Evolutionary conservation across 2,113 vertebrate species (phyloP).

Genomic region (Meles meles): DNA sequence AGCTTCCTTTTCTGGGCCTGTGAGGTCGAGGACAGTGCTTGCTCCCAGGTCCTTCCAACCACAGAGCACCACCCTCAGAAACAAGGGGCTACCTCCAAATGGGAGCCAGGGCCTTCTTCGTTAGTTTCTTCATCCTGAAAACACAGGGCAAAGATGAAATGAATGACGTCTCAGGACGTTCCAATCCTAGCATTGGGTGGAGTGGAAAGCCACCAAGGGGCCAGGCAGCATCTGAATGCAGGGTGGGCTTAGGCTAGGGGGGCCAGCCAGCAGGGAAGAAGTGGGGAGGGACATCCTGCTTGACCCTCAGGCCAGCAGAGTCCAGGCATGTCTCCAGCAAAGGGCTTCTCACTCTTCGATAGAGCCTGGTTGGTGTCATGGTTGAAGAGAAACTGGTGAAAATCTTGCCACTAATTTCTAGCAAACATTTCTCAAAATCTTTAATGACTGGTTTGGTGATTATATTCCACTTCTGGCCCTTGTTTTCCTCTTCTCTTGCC

Average conservation of each 20-base stretch:
- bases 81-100: neutral
- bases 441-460: neutral
- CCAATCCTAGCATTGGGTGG: neutral
- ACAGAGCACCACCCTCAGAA: neutral
- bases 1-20: neutral
- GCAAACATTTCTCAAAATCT: neutral
- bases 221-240: neutral
- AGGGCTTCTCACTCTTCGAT: neutral
- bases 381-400: neutral
- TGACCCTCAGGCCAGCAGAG: neutral
- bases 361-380: neutral
- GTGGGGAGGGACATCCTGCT: accelerated
- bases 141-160: neutral
- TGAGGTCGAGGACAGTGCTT: neutral
- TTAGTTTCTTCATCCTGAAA: neutral
- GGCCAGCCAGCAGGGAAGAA: no score
- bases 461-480: neutral
- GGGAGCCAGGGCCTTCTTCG: neutral
- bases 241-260: neutral
- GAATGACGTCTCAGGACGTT: neutral
- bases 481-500: neutral
- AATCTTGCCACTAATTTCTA: neutral
- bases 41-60: neutral
- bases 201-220: neutral
- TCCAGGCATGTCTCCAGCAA: accelerated